Evolutionary conservation across 2,797 vertebrate species (phyloP), one percentile per base, ranked within the genome.

Genomic region (Pseudopleuronectes americanus): DNA sequence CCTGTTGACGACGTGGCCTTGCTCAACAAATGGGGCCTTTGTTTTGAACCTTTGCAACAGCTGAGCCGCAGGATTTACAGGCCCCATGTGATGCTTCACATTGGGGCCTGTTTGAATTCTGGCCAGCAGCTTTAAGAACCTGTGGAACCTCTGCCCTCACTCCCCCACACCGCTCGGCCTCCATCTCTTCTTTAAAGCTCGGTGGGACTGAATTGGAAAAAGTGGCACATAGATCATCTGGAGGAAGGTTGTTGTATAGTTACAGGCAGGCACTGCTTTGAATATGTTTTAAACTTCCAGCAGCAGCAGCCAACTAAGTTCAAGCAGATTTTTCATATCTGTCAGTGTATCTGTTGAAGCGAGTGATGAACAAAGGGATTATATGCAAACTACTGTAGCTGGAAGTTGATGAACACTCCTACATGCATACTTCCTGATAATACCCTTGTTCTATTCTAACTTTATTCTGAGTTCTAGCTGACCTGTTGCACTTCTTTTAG

Each of bases 101-200:
- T 41, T 1, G 0, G 5, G 64, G 61, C 54, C 63, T 45, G 59
- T 79, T 83, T 76, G 51, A 76, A 66, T 36, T 71, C 69, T 80
- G 79, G 56, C 81, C 73, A 71, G 71, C 55, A 68, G 76, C 64
- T 74, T 66, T 79, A 63, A 74, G 82, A 69, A 64, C 71, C 64
- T 68, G 62, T 64, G 70, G 41, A 64, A 22, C 69, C 52, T 62
- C 57, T 80, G 54, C 26, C 41, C 57, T 1, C 28, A 84, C 69
- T 76, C 71, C 23, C 31, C 36, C 62, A 64, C 31, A 56, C 73
- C 54, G 66, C 61, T 72, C 61, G 56, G 71, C 64, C 64, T 77
- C 76, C 71, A 51, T 76, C 60, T 74, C 63, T 28, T 41, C 59
- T 59, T 51, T 76, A 81, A 76, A 78, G 71, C 69, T 75, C 79